A percentile compares a stretch with the other conserved stretches of the same genome.
Evolutionary conservation across 2,888 invertebrate species (phyloP).

Genomic region (Diaphora mendica): DNA sequence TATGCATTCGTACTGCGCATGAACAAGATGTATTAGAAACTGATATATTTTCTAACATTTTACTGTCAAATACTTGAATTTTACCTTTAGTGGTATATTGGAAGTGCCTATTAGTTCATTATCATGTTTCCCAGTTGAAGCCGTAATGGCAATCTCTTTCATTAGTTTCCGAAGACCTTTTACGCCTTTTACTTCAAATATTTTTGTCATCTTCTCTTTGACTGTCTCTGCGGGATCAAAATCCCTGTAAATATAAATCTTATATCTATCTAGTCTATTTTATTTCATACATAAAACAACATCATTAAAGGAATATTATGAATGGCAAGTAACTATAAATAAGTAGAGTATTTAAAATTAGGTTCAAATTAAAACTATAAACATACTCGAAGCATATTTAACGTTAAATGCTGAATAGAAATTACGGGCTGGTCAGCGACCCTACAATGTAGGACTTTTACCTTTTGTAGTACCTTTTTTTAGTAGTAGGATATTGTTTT

Average conservation of each 20-base stretch:
- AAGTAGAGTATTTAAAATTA: not conserved
- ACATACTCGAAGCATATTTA: not conserved
- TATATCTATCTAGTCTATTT: not conserved
- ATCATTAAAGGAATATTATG: not conserved
- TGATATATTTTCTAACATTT: no score
- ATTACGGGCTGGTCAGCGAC: conserved; percentile 27
- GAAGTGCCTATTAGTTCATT: conserved; percentile 98
- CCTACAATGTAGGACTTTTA: conserved; percentile 21
- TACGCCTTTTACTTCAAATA: conserved; percentile 94
- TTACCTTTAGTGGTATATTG: conserved; percentile 93
- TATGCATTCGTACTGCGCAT: not conserved
- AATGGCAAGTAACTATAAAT: not conserved
- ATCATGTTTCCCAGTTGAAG: conserved; percentile 96
- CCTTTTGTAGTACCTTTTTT: conserved; percentile 28
- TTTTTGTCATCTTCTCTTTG: conserved; percentile 94
- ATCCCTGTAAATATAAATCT: conserved; percentile 86
- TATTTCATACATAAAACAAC: not conserved
- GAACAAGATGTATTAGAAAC: not conserved
- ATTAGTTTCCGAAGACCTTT: conserved; percentile 93
- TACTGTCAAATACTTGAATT: not conserved
- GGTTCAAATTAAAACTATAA: not conserved
- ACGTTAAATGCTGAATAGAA: conserved; percentile 22
- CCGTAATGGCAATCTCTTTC: conserved; percentile 97
- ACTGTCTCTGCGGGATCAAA: conserved; percentile 96
- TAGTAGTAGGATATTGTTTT: conserved; percentile 39